These are phyloP conservation scores for Leptura quadrifasciata DNA, from an alignment of 2,888 invertebrate genomes.

Conservation along the genomic window DNA sequence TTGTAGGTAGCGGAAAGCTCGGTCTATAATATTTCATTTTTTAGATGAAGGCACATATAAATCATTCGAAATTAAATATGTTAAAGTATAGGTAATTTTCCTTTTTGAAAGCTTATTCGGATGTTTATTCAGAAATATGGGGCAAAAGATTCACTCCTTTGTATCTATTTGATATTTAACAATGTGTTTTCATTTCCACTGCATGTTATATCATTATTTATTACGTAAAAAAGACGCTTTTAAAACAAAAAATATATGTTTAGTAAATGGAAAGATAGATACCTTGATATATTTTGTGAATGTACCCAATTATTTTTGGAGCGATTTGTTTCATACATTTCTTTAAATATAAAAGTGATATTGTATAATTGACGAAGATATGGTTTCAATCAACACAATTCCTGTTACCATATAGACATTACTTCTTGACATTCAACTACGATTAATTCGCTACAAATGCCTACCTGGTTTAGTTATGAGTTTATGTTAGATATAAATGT, in stretches of 20 bases:
- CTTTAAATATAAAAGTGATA: no score
- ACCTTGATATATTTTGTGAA: no score
- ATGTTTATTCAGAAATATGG: not conserved
- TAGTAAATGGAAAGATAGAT: no score
- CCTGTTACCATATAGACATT: no score
- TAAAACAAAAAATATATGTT: no score
- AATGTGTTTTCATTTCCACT: not conserved
- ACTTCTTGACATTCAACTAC: no score
- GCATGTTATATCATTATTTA: not conserved
- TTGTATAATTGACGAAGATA: no score
- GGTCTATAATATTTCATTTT: slow-evolving; percentile 1
- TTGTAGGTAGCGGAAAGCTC: slow-evolving; percentile 1
- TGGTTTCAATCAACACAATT: no score
- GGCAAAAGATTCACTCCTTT: not conserved
- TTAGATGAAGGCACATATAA: slow-evolving; percentile 8
- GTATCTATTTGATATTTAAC: not conserved
- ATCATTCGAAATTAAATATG: slow-evolving; percentile 5
- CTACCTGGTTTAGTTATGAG: no score
- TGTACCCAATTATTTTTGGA: no score
- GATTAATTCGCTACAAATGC: no score
- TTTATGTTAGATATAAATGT: not conserved
- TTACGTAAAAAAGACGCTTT: not conserved
- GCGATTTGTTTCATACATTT: no score
- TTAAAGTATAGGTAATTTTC: not conserved
- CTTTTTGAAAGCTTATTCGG: not conserved